These are phyloP conservation scores for Carassius carassius DNA, from an alignment of 2,113 vertebrate species.

Conservation along the genomic window DNA sequence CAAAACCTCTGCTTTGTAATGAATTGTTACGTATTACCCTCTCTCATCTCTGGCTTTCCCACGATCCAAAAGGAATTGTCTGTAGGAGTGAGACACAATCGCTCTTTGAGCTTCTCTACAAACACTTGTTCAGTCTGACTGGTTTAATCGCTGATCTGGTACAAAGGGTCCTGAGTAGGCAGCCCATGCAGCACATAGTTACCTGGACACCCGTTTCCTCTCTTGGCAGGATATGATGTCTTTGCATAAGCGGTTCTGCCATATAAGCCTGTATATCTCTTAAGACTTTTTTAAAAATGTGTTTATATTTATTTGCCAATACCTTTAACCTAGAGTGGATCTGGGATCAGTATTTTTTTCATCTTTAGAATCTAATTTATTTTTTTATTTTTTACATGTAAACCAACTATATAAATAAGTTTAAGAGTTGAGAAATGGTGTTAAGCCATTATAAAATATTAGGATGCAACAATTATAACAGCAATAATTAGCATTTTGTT, in stretches of 20 bases:
- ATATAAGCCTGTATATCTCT: neutral
- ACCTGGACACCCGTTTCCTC: neutral
- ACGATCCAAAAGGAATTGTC: neutral
- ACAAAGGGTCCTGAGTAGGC: neutral
- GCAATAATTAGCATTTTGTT: neutral
- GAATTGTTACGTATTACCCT: slow-evolving; percentile 28
- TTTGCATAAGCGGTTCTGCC: neutral
- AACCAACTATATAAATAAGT: neutral
- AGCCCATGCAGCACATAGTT: neutral
- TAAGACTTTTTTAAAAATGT: neutral
- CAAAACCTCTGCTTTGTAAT: slow-evolving; percentile 52
- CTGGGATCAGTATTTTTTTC: neutral
- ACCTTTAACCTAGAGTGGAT: neutral
- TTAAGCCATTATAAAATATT: neutral
- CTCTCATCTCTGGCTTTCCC: neutral
- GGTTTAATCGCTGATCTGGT: neutral
- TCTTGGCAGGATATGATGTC: neutral
- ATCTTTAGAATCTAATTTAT: neutral
- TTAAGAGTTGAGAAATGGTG: neutral
- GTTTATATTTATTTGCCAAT: no score
- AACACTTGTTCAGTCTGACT: neutral
- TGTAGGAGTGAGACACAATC: neutral
- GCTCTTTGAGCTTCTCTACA: slow-evolving; percentile 26
- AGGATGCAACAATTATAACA: neutral
- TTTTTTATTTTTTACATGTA: neutral